phyloP scores from a whole-genome alignment of 2,113 vertebrate genomes.

The Pionites leucogaster region DNA sequence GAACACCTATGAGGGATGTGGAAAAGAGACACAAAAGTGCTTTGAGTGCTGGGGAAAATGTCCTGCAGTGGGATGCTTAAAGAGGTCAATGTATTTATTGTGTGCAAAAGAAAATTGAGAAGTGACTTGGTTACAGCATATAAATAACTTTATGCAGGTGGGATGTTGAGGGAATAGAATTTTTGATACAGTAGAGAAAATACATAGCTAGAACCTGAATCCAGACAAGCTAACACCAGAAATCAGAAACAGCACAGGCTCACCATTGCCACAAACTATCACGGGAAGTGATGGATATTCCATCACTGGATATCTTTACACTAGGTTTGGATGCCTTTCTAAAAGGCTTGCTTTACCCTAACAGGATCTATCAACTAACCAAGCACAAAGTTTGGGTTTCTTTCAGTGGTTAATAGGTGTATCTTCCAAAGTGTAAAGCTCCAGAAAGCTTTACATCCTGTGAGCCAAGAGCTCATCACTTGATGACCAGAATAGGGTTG shows the following conservation, averaged over 20 bases:
- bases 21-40: background rate
- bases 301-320: background rate
- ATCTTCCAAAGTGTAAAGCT: background rate
- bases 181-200: background rate
- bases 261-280: accelerated
- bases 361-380: background rate
- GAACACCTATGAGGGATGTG: background rate
- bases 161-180: background rate
- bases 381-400: background rate
- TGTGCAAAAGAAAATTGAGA: background rate
- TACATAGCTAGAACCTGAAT: background rate
- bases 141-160: background rate
- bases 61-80: background rate
- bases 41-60: background rate
- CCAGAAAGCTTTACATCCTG: background rate
- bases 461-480: background rate
- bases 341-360: background rate
- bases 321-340: background rate
- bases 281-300: background rate
- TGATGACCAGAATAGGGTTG: background rate
- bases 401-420: background rate
- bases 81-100: background rate
- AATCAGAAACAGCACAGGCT: background rate
- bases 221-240: background rate
- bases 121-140: background rate